These are phyloP conservation scores for Cettia cetti DNA, from an alignment of 2,113 vertebrate genomes.

Conservation along the genomic window DNA sequence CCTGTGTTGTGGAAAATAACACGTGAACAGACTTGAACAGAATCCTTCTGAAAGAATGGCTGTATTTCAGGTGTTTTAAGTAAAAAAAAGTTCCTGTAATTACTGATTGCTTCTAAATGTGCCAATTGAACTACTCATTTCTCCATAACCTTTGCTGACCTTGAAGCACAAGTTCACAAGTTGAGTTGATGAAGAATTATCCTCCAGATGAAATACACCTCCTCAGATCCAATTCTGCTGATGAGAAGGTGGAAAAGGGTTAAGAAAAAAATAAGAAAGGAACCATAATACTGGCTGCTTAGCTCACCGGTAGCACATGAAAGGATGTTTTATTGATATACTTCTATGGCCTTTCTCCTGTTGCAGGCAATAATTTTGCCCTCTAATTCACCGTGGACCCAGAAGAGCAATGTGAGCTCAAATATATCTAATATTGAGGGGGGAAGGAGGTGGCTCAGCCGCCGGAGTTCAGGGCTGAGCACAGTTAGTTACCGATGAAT, in stretches of 20 bases:
- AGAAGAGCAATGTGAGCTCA: constrained; percentile 5
- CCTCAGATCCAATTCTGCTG: neutral
- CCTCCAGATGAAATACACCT: neutral
- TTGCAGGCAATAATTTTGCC: constrained; percentile 30
- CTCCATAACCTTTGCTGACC: neutral
- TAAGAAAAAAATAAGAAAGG: neutral
- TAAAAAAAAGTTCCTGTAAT: neutral
- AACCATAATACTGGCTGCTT: neutral
- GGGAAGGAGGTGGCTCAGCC: neutral
- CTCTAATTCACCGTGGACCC: neutral
- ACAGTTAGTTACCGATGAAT: neutral
- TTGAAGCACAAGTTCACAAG: neutral
- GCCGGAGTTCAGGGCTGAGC: neutral
- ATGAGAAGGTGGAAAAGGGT: neutral
- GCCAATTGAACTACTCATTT: neutral
- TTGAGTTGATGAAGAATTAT: neutral
- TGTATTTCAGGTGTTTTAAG: neutral
- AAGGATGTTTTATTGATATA: neutral
- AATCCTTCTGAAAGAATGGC: neutral
- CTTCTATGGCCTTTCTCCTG: constrained; percentile 3
- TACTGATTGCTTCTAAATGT: neutral
- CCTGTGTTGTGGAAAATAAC: neutral
- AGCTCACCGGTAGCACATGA: neutral
- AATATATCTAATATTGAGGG: neutral
- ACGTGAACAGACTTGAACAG: neutral